Evolutionary conservation across 2,113 vertebrate genomes (phyloP).

Genomic region (Varanus komodoensis): DNA sequence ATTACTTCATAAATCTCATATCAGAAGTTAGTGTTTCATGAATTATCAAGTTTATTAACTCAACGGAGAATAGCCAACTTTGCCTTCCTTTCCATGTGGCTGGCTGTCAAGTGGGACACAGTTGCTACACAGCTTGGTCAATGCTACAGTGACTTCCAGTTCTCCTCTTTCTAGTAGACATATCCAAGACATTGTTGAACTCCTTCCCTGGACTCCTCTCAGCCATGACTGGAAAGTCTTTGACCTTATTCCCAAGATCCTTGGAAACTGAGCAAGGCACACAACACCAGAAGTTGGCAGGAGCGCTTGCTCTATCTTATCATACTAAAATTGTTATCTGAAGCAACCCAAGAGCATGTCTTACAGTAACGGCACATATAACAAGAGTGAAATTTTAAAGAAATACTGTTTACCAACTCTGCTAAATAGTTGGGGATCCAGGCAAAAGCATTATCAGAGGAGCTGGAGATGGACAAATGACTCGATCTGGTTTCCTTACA

Average conservation of each 20-base stretch:
- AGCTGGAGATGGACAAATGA: not conserved
- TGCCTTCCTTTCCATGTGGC: not conserved
- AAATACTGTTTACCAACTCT: not conserved
- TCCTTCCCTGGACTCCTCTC: too few relatives aligned
- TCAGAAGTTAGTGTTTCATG: not conserved
- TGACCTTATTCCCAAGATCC: not conserved
- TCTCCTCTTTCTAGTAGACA: too few relatives aligned
- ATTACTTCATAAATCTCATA: conserved; percentile 37
- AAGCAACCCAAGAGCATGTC: not conserved
- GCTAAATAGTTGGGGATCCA: not conserved
- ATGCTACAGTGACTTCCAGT: too few relatives aligned
- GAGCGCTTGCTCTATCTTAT: not conserved
- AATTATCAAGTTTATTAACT: not conserved
- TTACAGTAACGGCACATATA: not conserved
- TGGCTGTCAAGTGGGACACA: not conserved
- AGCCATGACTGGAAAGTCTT: not conserved
- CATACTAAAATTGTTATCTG: not conserved
- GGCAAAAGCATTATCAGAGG: too few relatives aligned
- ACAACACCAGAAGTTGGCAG: not conserved
- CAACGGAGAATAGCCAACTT: not conserved
- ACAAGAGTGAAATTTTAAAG: not conserved
- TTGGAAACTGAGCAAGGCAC: not conserved
- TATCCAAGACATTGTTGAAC: too few relatives aligned
- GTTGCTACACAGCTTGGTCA: not conserved
- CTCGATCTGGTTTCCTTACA: not conserved